Base-by-base conservation (phyloP, 2,113 vertebrate genomes). In the Nerophis lumbriciformis region DNA sequence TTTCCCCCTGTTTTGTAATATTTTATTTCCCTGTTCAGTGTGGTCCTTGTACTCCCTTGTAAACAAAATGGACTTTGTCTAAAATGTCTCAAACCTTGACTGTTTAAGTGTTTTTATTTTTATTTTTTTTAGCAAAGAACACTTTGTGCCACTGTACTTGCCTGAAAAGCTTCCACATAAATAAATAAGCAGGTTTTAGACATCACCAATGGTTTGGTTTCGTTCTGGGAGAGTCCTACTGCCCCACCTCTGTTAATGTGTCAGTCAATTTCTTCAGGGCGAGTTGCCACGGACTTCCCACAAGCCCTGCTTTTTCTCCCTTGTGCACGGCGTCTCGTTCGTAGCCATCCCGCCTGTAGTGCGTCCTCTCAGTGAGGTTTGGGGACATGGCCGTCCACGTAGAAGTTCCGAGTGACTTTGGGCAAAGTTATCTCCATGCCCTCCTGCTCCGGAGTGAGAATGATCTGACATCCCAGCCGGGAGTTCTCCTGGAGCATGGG, bases 391-490 rank as follows among this genome's bases (percentile, higher is more conserved):
- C 95, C 95, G 0, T 97, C 95, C 70, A 97, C 95, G 0, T 97
- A 96, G 84, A 96, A 96, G 88, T 97, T 97, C 65, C 94, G 90
- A 28, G 94, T 96, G 86, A 93, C 87, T 81, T 90, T 93, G 69
- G 95, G 94, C 50, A 96, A 84, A 0, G 90, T 92, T 48, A 97
- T 75, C 69, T 92, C 90, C 0, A 93, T 92, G 48, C 94, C 94
- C 0, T 94, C 92, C 36, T 95, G 80, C 62, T 94, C 94, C 0
- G 68, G 84, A 0, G 88, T 92, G 14, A 96, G 90, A 61, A 92
- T 63, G 53, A 96, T 91, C 89, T 97, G 95, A 82, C 95, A 97
- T 66, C 94, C 92, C 44, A 97, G 89, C 1, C 95, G 87, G 0
- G 94, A 97, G 79, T 94, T 95, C 83, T 94, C 92, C 86, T 93